Evolutionary conservation across 2,113 vertebrate species (phyloP), one percentile per base, ranked within the genome.

Genomic region (Corynorhinus townsendii): DNA sequence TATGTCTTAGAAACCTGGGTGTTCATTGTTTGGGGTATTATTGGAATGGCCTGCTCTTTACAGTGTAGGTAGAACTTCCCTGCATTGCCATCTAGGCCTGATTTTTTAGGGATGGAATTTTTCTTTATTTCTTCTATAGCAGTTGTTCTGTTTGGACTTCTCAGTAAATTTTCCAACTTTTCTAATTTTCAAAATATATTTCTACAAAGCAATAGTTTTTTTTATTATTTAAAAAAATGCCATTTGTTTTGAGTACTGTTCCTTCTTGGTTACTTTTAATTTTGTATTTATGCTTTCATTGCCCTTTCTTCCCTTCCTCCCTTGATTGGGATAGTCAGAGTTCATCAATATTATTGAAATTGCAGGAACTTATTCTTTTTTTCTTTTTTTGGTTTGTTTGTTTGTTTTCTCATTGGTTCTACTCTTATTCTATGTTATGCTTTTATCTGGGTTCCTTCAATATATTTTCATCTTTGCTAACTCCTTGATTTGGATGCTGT

Each of bases 1-100:
- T 9, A 1, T 0, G 4, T 45, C 43, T n/a, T 2, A 30, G 28
- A 49, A 33, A 26, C 38, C 64, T 14, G 4, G 19, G 11, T 7
- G 40, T 10, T 30, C 45, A 6, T 24, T 15, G 19, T 28, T 4
- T 47, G 73, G 45, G 17, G 4, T 3, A 0, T 4, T 47, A 19
- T 15, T 62, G 52, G 49, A 62, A 49, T 5, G 33, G 19, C 15
- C 10, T 8, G 19, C 10, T 8, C 5, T 68, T 77, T 26, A 30
- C 24, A 33, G 14, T 8, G 30, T 15, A 49, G 3, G 19, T 38
- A 38, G 14, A 38, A 11, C n/a, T 19, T 1, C 26, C 33, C 47
- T 68, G 71, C 1, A 2, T 30, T 38, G n/a, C 47, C 10, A 1
- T 33, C 10, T 15, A 22, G 59, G 14, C 38, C 19, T 77, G 54